A percentile compares a stretch with the other conserved stretches of the same genome.
These are phyloP conservation scores for Apostichopus californicus DNA, from an alignment of 35 echinoderm and acorn worm species.

Conservation along the genomic window DNA sequence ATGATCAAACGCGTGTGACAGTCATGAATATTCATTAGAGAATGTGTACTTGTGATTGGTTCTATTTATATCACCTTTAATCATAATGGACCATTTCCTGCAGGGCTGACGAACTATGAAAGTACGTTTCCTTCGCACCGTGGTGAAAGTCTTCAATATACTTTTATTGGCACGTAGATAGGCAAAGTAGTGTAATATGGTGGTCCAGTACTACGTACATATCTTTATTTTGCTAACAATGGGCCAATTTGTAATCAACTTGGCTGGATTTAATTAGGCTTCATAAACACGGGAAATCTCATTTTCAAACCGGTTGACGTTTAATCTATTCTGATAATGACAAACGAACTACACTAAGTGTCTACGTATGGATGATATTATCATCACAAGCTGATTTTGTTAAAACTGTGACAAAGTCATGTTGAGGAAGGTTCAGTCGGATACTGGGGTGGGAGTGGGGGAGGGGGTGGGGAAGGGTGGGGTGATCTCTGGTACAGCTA, in stretches of 20 bases:
- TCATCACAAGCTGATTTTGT: no score
- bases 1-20: not conserved
- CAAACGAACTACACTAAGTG: not conserved
- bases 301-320: not conserved
- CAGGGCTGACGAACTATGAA: no score
- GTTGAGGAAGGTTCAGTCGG: no score
- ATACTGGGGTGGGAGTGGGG: no score
- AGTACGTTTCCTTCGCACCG: no score
- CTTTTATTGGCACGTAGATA: not conserved
- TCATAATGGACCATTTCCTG: slow-evolving; percentile 29
- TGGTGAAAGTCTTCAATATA: not conserved
- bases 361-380: no score
- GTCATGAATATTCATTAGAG: not conserved
- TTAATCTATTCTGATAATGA: not conserved
- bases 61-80: slow-evolving; percentile 25
- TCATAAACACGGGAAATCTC: not conserved
- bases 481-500: no score
- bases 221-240: not conserved
- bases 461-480: no score
- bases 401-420: no score
- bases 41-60: not conserved
- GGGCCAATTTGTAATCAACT: not conserved
- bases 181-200: no score
- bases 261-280: not conserved
- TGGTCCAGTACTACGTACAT: not conserved